phyloP scores from a whole-genome alignment of 2,888 invertebrate species.

The Asteroscopus sphinx region DNA sequence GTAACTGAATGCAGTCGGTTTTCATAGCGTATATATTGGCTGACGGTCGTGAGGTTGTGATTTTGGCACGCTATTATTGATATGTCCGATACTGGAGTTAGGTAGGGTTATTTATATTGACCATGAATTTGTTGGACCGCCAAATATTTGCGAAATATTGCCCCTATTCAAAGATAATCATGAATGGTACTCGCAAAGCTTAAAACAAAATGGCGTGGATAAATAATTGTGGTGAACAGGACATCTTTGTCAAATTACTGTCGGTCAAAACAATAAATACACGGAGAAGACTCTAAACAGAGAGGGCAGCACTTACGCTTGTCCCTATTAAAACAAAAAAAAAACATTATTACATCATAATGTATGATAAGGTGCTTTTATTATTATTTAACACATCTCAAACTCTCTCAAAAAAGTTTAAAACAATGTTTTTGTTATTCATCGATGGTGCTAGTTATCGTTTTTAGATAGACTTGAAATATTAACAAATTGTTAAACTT shows the following conservation, averaged over 20 bases:
- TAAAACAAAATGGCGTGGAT: neutral
- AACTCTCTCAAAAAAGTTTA: constrained; percentile 10
- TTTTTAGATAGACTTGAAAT: constrained; percentile 47
- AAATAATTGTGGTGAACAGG: neutral
- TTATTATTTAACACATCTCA: constrained; percentile 29
- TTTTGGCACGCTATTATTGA: constrained; percentile 47
- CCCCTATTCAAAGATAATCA: no score
- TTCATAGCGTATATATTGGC: constrained; percentile 79
- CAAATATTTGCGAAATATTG: neutral
- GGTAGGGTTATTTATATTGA: constrained; percentile 39
- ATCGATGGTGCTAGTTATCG: constrained; percentile 59
- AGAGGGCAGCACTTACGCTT: constrained; percentile 30
- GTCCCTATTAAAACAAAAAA: constrained; percentile 3
- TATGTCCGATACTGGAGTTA: constrained; percentile 28
- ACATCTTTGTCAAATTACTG: neutral
- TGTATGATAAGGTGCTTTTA: constrained; percentile 46
- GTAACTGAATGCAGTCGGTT: constrained; percentile 63
- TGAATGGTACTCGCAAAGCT: neutral
- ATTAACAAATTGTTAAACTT: constrained; percentile 38
- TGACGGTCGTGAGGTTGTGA: constrained; percentile 60
- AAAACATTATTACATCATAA: neutral
- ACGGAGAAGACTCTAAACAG: constrained; percentile 31
- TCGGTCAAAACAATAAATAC: constrained; percentile 23
- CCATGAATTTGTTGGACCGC: constrained; percentile 27
- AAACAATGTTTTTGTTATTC: constrained; percentile 45